Conservation (phyloP, 37 sponge, comb jelly and placozoan genomes). For the Petrosia ficiformis region DNA sequence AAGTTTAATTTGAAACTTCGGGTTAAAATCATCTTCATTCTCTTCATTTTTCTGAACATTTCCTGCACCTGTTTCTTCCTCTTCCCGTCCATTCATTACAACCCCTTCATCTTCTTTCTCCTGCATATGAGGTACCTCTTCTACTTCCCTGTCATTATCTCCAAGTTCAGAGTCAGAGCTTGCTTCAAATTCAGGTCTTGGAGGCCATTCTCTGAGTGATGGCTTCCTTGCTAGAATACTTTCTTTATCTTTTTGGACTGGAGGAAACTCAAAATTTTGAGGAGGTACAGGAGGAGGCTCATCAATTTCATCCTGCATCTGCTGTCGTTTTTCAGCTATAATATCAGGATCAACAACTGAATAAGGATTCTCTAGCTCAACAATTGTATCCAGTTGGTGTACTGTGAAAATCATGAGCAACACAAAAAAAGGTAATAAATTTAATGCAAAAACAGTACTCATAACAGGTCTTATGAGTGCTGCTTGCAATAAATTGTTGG, state of each 20-base stretch:
- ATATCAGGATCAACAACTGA: not conserved
- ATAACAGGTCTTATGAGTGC: too few relatives aligned
- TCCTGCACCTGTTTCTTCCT: not conserved
- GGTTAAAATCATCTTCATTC: too few relatives aligned
- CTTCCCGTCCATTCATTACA: not conserved
- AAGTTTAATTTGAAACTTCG: too few relatives aligned
- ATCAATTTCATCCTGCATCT: not conserved
- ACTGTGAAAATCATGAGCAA: not conserved
- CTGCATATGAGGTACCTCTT: not conserved
- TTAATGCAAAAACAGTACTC: too few relatives aligned
- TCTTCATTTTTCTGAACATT: not conserved
- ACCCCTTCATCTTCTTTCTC: not conserved
- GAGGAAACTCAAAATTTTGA: not conserved
- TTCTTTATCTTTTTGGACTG: not conserved
- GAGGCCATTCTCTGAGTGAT: not conserved
- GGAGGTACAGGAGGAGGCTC: not conserved
- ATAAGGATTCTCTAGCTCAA: not conserved
- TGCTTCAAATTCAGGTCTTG: not conserved
- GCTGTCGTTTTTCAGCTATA: not conserved
- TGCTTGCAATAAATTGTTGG: too few relatives aligned
- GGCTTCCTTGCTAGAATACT: not conserved
- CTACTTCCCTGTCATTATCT: not conserved
- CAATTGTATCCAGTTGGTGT: not conserved
- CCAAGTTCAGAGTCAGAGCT: not conserved
- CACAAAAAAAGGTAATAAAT: too few relatives aligned